Evolutionary conservation across 2,797 vertebrate species (phyloP).

Genomic region (Premnoplex brunnescens): DNA sequence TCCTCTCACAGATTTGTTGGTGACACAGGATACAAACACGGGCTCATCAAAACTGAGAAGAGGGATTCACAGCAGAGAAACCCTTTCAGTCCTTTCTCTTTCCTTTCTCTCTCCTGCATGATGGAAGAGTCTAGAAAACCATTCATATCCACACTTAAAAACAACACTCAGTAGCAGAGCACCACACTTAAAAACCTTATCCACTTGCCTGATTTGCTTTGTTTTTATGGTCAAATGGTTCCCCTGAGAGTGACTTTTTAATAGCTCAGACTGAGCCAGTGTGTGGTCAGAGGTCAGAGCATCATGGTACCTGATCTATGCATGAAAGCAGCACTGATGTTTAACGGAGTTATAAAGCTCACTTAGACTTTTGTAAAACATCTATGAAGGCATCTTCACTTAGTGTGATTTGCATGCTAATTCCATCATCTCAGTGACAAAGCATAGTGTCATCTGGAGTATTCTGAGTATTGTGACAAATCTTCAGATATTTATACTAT

Average conservation of each 20-base stretch:
- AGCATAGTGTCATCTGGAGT: background rate
- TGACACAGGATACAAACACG: background rate
- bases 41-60: background rate
- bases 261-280: background rate
- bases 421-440: background rate
- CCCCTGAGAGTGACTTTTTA: background rate
- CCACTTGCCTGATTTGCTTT: background rate
- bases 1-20: background rate
- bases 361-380: background rate
- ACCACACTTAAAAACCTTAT: background rate
- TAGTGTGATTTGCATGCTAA: conserved; percentile 19
- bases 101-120: background rate
- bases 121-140: background rate
- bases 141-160: background rate
- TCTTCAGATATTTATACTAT: background rate
- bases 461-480: background rate
- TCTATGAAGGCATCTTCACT: background rate
- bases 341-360: background rate
- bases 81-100: background rate
- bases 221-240: background rate
- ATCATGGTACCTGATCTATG: background rate
- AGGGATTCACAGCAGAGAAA: background rate
- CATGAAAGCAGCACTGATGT: background rate
- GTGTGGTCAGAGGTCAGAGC: background rate
- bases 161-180: background rate